Conservation (phyloP, 2,888 invertebrate species). For the Hipparchia sbordonii region DNA sequence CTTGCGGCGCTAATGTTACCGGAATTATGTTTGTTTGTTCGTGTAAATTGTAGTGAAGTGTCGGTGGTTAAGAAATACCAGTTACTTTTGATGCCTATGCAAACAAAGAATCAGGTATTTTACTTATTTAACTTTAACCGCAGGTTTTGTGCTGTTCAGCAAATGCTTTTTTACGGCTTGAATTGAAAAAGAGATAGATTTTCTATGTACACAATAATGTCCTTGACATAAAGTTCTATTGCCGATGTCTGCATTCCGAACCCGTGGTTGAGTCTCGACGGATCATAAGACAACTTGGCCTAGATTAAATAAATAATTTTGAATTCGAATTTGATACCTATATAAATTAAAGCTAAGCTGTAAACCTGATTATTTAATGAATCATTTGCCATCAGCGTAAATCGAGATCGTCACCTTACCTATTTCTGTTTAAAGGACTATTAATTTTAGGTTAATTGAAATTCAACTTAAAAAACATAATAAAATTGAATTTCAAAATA, state of each 20-base stretch:
- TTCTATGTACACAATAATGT: neutral
- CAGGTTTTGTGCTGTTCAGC: neutral
- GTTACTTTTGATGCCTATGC: conserved; percentile 23
- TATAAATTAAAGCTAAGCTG: neutral
- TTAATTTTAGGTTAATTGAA: conserved; percentile 10
- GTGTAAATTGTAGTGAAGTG: conserved; percentile 30
- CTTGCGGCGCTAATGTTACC: conserved; percentile 39
- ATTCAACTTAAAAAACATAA: neutral
- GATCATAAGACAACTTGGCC: too few species aligned
- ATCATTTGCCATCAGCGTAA: conserved; percentile 17
- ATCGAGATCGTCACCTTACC: neutral
- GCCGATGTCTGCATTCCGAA: too few species aligned
- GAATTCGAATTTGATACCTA: too few species aligned
- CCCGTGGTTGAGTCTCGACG: too few species aligned
- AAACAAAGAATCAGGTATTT: conserved; percentile 9
- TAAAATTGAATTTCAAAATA: neutral
- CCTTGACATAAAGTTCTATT: too few species aligned
- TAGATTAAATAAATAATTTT: too few species aligned
- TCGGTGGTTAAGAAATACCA: conserved; percentile 22
- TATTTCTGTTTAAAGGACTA: neutral
- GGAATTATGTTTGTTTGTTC: conserved; percentile 40
- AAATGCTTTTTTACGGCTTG: neutral
- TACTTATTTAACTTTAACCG: conserved; percentile 5
- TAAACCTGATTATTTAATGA: conserved; percentile 19
- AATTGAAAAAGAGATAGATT: neutral